A percentile compares a stretch with the other conserved stretches of the same genome.
Conservation (phyloP, 1,140 invertebrate genomes). For the Atta colombica region DNA sequence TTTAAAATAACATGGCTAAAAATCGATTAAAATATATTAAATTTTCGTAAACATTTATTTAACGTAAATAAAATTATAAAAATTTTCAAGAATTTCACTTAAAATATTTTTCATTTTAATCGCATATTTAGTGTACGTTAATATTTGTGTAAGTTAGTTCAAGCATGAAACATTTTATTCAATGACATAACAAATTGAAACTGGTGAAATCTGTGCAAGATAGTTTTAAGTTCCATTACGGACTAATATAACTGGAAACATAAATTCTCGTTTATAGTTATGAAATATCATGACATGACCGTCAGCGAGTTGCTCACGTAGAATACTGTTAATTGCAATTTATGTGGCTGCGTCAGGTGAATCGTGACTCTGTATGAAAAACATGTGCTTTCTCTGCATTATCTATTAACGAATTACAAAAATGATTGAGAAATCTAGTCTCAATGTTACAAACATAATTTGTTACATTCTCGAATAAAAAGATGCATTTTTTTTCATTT, state of each 20-base stretch:
- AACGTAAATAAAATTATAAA: not conserved
- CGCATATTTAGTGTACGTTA: not conserved
- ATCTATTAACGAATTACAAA: slow-evolving; percentile 11
- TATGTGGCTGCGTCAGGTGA: slow-evolving; percentile 22
- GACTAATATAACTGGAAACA: slow-evolving; percentile 27
- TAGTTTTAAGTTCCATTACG: slow-evolving; percentile 14
- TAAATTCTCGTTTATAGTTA: slow-evolving; percentile 31
- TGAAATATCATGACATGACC: not conserved
- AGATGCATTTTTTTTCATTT: not conserved
- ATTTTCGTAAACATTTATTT: not conserved
- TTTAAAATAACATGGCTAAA: not conserved
- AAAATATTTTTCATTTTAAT: not conserved
- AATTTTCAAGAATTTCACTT: not conserved
- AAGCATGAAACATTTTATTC: slow-evolving; percentile 10
- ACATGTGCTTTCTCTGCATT: not conserved
- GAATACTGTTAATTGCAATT: slow-evolving; percentile 43
- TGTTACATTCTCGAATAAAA: not conserved
- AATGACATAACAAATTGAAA: not conserved
- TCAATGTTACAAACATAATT: not conserved
- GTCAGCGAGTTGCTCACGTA: slow-evolving; percentile 12
- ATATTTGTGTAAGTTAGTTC: not conserved
- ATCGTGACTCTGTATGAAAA: slow-evolving; percentile 32
- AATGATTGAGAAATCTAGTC: slow-evolving; percentile 14
- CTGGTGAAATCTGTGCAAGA: slow-evolving; percentile 1
- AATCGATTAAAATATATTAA: not conserved